Conservation (phyloP, 2,797 vertebrate genomes). For the Malacoctenus gilli region DNA sequence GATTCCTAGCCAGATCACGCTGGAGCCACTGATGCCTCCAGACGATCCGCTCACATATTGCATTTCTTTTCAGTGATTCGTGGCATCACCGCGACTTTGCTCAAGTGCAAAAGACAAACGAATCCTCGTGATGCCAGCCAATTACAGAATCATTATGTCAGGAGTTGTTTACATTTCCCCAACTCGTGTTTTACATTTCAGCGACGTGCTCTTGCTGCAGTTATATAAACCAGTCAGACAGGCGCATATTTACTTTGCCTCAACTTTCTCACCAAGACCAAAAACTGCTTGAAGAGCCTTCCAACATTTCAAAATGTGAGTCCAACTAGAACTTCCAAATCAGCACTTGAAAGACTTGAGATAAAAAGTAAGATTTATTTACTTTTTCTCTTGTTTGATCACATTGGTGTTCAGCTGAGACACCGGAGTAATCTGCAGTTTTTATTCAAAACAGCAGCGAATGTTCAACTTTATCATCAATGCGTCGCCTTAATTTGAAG, state of each 20-base stretch:
- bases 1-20: conserved; percentile 23
- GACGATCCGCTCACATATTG: conserved; percentile 25
- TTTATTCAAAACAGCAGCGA: conserved; percentile 27
- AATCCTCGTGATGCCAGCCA: conserved; percentile 26
- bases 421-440: conserved; percentile 8
- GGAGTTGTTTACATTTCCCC: conserved; percentile 16
- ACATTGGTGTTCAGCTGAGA: conserved; percentile 5
- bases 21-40: conserved; percentile 24
- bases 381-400: conserved; percentile 21
- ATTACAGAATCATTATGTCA: conserved; percentile 34
- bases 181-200: conserved; percentile 34
- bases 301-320: conserved; percentile 11
- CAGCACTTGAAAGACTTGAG: conserved; percentile 1
- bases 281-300: conserved; percentile 30
- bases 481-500: too few relatives aligned
- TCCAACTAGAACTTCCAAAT: conserved; percentile 11
- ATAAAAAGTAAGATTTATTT: conserved; percentile 10
- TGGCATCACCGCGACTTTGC: conserved; percentile 14
- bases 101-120: conserved; percentile 32
- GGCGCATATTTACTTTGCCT: conserved; percentile 11
- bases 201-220: background rate
- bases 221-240: background rate
- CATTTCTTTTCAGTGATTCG: conserved; percentile 17
- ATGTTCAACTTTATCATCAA: too few relatives aligned
- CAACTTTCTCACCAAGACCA: conserved; percentile 29